A percentile compares a stretch with the other conserved stretches of the same genome.
phyloP scores from a whole-genome alignment of 2,113 vertebrate species.

The Solenodon paradoxus region DNA sequence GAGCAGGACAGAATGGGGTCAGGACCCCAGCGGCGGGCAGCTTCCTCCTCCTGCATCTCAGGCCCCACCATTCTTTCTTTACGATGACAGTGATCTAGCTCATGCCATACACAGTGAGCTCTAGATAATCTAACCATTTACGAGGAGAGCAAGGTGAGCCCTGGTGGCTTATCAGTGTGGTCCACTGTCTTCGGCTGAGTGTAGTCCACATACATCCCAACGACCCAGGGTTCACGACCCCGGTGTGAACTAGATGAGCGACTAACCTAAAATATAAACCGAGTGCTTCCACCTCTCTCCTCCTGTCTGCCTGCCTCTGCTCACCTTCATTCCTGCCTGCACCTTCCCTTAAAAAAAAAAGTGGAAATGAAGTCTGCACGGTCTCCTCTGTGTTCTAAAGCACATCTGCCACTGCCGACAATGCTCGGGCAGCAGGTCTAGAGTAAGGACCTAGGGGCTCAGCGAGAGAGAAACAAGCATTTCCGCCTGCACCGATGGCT shows the following conservation, averaged over 20 bases:
- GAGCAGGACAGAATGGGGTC: background rate
- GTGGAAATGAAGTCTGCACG: background rate
- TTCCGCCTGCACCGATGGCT: background rate
- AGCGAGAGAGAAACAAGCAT: rapidly evolving
- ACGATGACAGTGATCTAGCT: background rate
- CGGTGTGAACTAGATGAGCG: too few relatives aligned
- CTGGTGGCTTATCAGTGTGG: too few relatives aligned
- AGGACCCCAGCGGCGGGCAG: rapidly evolving
- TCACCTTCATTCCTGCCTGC: too few relatives aligned
- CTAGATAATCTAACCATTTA: background rate
- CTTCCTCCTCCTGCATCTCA: background rate
- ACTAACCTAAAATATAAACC: too few relatives aligned
- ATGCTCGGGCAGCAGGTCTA: too few relatives aligned
- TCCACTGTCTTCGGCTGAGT: too few relatives aligned
- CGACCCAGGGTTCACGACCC: too few relatives aligned
- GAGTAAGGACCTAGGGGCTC: background rate
- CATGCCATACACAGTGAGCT: background rate
- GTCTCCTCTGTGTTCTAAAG: background rate
- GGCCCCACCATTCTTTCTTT: background rate
- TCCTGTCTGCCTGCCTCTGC: too few relatives aligned
- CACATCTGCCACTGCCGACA: rapidly evolving
- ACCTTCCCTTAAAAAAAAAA: too few relatives aligned
- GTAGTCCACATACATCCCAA: too few relatives aligned
- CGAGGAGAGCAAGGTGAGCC: too few relatives aligned
- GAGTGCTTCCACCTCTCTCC: too few relatives aligned